A percentile compares a stretch with the other conserved stretches of the same genome.
Conservation (phyloP, 2,888 invertebrate species). For the Dione juno region DNA sequence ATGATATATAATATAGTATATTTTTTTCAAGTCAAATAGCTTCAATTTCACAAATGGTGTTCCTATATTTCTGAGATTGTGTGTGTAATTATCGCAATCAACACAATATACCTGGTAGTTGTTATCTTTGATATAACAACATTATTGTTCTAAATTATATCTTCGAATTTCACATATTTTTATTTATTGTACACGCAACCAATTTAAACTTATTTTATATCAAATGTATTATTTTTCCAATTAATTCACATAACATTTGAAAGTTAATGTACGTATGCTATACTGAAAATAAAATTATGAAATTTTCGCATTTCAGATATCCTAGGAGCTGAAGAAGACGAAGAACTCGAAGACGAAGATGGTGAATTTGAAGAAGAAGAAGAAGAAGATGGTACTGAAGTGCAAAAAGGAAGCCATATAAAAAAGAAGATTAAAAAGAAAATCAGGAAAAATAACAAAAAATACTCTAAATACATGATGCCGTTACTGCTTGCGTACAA, state of each 20-base stretch:
- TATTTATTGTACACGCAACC: background rate
- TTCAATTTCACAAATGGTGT: background rate
- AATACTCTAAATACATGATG: constrained; percentile 87
- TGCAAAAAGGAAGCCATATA: constrained; percentile 20
- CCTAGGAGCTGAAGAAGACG: constrained; percentile 67
- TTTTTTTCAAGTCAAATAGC: background rate
- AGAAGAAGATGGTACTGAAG: constrained; percentile 51
- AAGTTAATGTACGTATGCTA: background rate
- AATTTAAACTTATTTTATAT: background rate
- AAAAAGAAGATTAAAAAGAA: constrained; percentile 52
- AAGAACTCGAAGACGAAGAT: constrained; percentile 59
- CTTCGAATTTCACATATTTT: constrained; percentile 10
- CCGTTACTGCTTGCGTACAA: constrained; percentile 92
- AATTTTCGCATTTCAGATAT: constrained; percentile 61
- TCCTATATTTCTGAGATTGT: constrained; percentile 1
- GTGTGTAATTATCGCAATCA: constrained; percentile 8
- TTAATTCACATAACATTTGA: background rate
- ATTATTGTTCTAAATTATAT: constrained; percentile 9
- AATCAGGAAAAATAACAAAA: constrained; percentile 56
- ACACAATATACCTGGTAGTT: background rate
- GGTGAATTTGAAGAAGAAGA: constrained; percentile 62
- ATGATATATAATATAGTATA: background rate
- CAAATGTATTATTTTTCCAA: background rate
- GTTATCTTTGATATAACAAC: background rate
- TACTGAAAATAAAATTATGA: background rate